A percentile compares a stretch with the other conserved stretches of the same genome.
phyloP scores from a whole-genome alignment of 2,113 vertebrate genomes.

The Cervus canadensis region DNA sequence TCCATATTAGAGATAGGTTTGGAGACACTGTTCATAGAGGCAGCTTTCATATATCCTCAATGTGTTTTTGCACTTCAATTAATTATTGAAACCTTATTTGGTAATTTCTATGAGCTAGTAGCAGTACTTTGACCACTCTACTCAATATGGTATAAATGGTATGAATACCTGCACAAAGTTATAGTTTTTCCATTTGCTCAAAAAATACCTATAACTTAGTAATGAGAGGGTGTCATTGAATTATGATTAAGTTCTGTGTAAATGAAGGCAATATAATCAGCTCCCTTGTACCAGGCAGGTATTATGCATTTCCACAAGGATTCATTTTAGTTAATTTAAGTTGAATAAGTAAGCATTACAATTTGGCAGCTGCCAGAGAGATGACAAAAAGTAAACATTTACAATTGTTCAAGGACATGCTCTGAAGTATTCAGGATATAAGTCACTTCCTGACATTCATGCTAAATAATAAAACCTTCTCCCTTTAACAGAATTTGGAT shows the following conservation, averaged over 20 bases:
- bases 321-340: constrained; percentile 65
- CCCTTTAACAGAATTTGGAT: not conserved
- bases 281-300: not conserved
- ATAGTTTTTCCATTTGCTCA: not conserved
- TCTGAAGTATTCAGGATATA: not conserved
- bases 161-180: not conserved
- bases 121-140: not conserved
- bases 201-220: not conserved
- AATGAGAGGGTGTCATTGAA: not conserved
- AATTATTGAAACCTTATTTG: not conserved
- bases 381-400: constrained; percentile 52
- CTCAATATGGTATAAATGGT: not conserved
- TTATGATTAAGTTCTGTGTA: constrained; percentile 26
- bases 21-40: not conserved
- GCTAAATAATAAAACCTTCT: not conserved
- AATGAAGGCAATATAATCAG: constrained; percentile 48
- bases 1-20: constrained; percentile 9
- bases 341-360: constrained; percentile 59
- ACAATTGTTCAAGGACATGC: constrained; percentile 46
- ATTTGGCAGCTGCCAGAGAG: constrained; percentile 61
- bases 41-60: not conserved
- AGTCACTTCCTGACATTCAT: not conserved
- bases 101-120: not conserved
- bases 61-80: not conserved
- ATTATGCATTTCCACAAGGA: constrained; percentile 54